These are phyloP conservation scores for Melanotaenia duboulayi DNA, from an alignment of 2,113 vertebrate species.

Conservation along the genomic window DNA sequence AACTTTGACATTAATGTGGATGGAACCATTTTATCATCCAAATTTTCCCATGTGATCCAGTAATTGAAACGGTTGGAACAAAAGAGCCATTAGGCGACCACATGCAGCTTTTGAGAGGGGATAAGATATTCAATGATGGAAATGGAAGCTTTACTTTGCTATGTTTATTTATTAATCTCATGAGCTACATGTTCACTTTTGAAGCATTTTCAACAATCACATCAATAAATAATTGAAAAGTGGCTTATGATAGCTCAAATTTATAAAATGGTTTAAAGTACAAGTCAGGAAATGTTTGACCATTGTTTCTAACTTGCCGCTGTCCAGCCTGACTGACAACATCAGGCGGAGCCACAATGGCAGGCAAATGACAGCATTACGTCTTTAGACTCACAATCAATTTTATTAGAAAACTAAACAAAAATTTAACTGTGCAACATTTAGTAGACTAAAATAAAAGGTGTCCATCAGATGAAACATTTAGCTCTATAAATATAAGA, in stretches of 20 bases:
- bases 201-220: not conserved
- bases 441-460: not conserved
- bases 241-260: not conserved
- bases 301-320: too few species aligned
- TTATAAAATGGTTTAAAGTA: not conserved
- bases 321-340: not conserved
- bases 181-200: conserved; percentile 10
- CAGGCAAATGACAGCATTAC: not conserved
- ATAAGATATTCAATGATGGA: conserved; percentile 48
- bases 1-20: conserved; percentile 67
- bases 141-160: conserved; percentile 21
- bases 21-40: conserved; percentile 64
- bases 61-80: conserved; percentile 64
- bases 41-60: conserved; percentile 58
- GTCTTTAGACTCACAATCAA: not conserved
- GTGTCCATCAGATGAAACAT: not conserved
- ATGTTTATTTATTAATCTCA: conserved; percentile 23
- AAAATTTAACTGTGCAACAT: not conserved
- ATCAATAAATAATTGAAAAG: not conserved
- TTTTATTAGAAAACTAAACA: not conserved
- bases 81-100: conserved; percentile 64
- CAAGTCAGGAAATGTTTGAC: not conserved
- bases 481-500: not conserved
- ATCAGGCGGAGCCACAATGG: not conserved
- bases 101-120: conserved; percentile 62